phyloP scores from a whole-genome alignment of 2,797 vertebrate species.

The Sebastes oblongus region DNA sequence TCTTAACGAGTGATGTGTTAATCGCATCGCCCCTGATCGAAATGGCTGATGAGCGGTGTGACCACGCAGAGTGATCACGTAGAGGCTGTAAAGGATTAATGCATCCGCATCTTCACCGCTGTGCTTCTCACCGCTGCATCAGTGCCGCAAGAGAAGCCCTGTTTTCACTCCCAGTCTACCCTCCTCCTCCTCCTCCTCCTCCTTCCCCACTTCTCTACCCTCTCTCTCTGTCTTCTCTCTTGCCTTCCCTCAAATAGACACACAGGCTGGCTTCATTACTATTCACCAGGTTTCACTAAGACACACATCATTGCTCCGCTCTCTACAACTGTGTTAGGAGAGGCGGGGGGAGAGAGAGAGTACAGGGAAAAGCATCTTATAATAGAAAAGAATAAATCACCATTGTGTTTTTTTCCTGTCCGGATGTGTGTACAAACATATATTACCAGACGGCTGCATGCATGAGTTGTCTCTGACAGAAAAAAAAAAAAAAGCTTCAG shows the following conservation, averaged over 20 bases:
- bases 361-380: conserved; percentile 48
- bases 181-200: neutral
- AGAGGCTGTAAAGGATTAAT: conserved; percentile 55
- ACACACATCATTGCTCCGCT: conserved; percentile 76
- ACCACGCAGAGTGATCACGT: conserved; percentile 4
- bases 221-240: conserved; percentile 61
- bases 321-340: conserved; percentile 67
- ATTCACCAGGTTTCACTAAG: conserved; percentile 84
- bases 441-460: conserved; percentile 59
- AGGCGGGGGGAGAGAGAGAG: conserved; percentile 27
- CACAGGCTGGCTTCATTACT: conserved; percentile 84
- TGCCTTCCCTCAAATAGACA: conserved; percentile 80
- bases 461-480: conserved; percentile 48
- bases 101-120: conserved; percentile 54
- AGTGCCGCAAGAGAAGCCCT: conserved; percentile 73
- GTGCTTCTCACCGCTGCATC: conserved; percentile 73
- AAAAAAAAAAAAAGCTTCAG: conserved; percentile 32
- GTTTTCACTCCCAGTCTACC: conserved; percentile 65
- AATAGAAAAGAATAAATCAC: conserved; percentile 70
- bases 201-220: conserved; percentile 42
- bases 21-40: conserved; percentile 25
- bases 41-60: conserved; percentile 37
- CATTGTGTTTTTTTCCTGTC: conserved; percentile 60
- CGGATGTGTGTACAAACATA: conserved; percentile 63
- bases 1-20: conserved; percentile 45